Base-by-base conservation (phyloP, 2,888 invertebrate genomes). In the Adelphocoris suturalis region DNA sequence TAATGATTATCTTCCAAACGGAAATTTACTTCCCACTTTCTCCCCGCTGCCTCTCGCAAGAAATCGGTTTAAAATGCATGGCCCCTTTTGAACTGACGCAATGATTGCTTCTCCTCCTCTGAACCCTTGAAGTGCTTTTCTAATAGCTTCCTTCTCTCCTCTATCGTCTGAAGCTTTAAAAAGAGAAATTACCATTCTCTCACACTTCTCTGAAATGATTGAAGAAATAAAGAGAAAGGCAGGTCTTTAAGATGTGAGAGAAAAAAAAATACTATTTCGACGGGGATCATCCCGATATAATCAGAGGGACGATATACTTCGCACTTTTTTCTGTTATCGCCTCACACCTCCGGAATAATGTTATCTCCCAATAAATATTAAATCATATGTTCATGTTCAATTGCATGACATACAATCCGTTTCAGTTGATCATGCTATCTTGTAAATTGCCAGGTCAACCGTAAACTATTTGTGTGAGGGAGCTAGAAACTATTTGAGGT, bases 41-140 rank as follows among this genome's bases (percentile, higher is more conserved):
- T 13, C 55, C 84, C 84, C 27, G 11, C n/a, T 1, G 52, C 27
- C 27, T 55, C 52, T 27, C 84, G n/a, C 84, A 52, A 11, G 86
- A 61, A 86, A 86, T 86, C 86, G 86, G 86, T 86, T 86, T 86
- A 86, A 86, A 86, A 86, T 86, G 86, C 86, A 86, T 75, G 86
- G 61, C 68, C 86, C 19, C 68, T 86, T 86, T 86, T 86, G 68
- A 86, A 61, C 61, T 46, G 86, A 28, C 86, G 75, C 86, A 86
- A 86, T 86, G 86, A 86, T 86, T 86, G 86, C 86, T 61, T 75
- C 86, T 86, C 75, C 52, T 68, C 52, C 86, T 28, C 23, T 52
- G 55, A 23, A 16, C 52, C 61, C 86, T 75, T 61, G 68, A 86
- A 86, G 86, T 68, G 86, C 86, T 86, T 86, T 86, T 86, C 86